Base-by-base conservation (phyloP, 2,888 invertebrate species). In the Alviniconcha strummeri region DNA sequence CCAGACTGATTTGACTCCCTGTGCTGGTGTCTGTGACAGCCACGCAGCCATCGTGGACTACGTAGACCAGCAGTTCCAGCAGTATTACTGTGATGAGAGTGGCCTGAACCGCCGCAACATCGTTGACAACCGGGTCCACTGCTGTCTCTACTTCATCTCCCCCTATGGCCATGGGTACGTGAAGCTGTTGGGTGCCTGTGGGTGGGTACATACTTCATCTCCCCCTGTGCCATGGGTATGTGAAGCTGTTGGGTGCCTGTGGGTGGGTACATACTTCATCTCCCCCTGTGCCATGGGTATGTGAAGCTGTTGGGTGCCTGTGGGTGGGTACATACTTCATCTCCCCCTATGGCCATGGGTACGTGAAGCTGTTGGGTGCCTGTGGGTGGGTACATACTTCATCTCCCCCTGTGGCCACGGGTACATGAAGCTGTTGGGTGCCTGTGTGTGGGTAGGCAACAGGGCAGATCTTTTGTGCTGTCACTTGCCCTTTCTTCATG, bases 271-370 rank as follows among this genome's bases (percentile, higher is more conserved):
- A 60, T 60, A 98, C 94, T 99, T 98, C 94, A 97, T 99, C 93
- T 98, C 98, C 83, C 98, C 98, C 0, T 98, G 97, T 94, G 98
- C 79, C 98, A 98, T 95, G 98, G 98, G 98, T 98, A 94, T 92
- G 95, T 60, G 60, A 7, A 60, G 60, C 11, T n/a, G n/a, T n/a
- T n/a, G n/a, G n/a, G n/a, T n/a, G n/a, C n/a, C n/a, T n/a, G n/a
- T n/a, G n/a, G n/a, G n/a, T n/a, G n/a, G n/a, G n/a, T n/a, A n/a
- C n/a, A n/a, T 99, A 98, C 94, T 99, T 98, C 94, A 97, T 99
- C 93, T 98, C 98, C 83, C 98, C 98, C 0, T 98, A 97, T 94
- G 98, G 98, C 78, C 98, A 98, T 94, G 98, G 98, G 98, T 98
- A 94, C 92, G 95, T 60, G 17, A 17, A 19, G 71, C n/a, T 71